These are phyloP conservation scores for Hirtodrosophila trivittata DNA, from an alignment of 2,888 invertebrate species.

Conservation along the genomic window DNA sequence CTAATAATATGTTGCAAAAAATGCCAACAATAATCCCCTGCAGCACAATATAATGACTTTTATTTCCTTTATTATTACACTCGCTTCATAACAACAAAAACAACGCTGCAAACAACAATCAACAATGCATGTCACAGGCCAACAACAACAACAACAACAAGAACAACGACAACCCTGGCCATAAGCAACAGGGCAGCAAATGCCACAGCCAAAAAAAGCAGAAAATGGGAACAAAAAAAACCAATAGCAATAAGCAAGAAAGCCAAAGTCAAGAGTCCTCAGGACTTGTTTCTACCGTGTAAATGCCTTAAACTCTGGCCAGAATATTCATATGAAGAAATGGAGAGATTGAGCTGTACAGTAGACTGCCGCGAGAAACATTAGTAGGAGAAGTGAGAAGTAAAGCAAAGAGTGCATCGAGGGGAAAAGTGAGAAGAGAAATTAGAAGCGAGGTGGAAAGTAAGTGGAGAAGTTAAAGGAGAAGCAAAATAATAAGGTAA, in stretches of 20 bases:
- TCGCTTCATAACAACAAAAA: constrained; percentile 43
- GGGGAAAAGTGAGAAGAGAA: too few species aligned
- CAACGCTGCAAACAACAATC: constrained; percentile 10
- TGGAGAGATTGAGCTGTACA: neutral
- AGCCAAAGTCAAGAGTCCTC: fast-evolving
- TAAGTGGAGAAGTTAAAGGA: too few species aligned
- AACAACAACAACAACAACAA: constrained; percentile 30
- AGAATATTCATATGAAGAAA: too few species aligned
- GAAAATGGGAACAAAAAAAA: neutral
- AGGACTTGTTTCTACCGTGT: constrained; percentile 14
- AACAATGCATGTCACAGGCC: constrained; percentile 58
- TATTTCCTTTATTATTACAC: constrained; percentile 61
- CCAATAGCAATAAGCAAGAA: constrained; percentile 5
- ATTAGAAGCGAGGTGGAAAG: neutral
- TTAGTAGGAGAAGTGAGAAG: neutral
- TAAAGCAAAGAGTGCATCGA: neutral
- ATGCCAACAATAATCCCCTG: constrained; percentile 69
- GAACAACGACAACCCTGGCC: constrained; percentile 26
- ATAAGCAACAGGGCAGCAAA: constrained; percentile 46
- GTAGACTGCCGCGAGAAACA: too few species aligned
- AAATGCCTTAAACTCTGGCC: neutral
- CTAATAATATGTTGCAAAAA: constrained; percentile 64
- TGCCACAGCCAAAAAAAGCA: constrained; percentile 27
- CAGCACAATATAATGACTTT: constrained; percentile 80
- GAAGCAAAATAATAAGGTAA: too few species aligned